Base-by-base conservation (phyloP, 2,888 invertebrate genomes). In the Orthonychiurus folsomi region DNA sequence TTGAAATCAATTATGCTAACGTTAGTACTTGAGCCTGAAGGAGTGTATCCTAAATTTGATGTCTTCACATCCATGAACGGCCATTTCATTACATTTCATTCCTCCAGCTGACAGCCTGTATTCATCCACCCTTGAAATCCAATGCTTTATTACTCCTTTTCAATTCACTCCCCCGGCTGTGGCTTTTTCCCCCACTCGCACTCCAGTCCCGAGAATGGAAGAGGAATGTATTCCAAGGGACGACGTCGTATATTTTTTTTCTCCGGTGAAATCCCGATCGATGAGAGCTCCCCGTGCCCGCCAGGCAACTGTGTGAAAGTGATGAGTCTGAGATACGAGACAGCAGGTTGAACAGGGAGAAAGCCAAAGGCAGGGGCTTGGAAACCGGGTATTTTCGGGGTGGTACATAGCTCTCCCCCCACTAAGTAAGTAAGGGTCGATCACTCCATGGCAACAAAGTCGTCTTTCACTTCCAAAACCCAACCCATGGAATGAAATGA, bases 301-400 rank as follows among this genome's bases (percentile, higher is more conserved):
- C n/a, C n/a, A n/a, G n/a, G n/a, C n/a, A n/a, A n/a, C 37, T 37
- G 37, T 37, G 37, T 37, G 37, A 37, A 37, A 37, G 37, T 37
- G 37, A 37, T 37, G 37, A 37, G 37, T 37, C 37, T 37, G n/a
- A n/a, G n/a, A n/a, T n/a, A n/a, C n/a, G n/a, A 37, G 37, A 37
- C 37, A 37, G 37, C 37, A 37, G 37, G 37, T 37, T 37, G 37
- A 37, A 15, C 37, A 37, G 5, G 5, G 37, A 37, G 37, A n/a
- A n/a, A n/a, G n/a, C n/a, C 37, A 37, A 37, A 37, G 37, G 37
- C 37, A 37, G 9, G 15, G 37, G 37, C 37, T 9, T 5, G 37
- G 9, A 37, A 15, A 15, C 37, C 5, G 37, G 37, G 37, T 5
- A n/a, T n/a, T n/a, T n/a, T n/a, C n/a, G 37, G 37, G 37, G 37